Evolutionary conservation across 2,113 vertebrate species (phyloP), one percentile per base, ranked within the genome.

Genomic region (Thermophis baileyi): DNA sequence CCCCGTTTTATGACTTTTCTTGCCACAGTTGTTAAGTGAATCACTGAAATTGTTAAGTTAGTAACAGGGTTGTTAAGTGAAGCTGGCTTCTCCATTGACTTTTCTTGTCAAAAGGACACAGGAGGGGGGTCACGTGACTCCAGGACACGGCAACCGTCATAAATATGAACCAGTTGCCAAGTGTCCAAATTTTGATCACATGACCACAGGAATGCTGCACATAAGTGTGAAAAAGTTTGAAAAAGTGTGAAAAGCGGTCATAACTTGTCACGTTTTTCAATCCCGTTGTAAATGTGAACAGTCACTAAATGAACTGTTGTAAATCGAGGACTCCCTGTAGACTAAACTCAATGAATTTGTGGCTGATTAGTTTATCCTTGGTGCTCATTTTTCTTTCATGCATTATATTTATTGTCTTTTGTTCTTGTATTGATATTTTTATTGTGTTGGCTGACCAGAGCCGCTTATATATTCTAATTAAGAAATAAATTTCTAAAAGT

Each of bases 271-370:
- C 27, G 30, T 63, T 63, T 63, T 30, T 30, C 10, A 63, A 63
- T 30, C 10, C 27, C 4, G 3, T 63, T 63, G 60, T 63, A 63
- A 63, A 1, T 1, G 25, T 0, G 0, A 57, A 63, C 0, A 0
- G 27, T 63, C 60, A 30, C 60, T 63, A 63, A 63, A 27, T 30
- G 27, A n/a, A 63, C 27, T 12, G 60, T 30, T 30, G 9, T 63
- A 63, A 63, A 3, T 63, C 11, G 0, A 63, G 60, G 60, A 30
- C 27, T 63, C 1, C 9, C 60, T 30, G 25, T 30, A 63, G 27
- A 30, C 3, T 30, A 30, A 63, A 63, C 1, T 63, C 27, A 60
- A 63, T 30, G 60, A 12, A 63, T 12, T 12, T 30, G 60, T n/a
- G 57, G 57, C 57, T 60, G 57, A 3, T 10, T 30, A 27, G 27